These are phyloP conservation scores for Zaprionus vittiger DNA, from an alignment of 1,140 invertebrate species.

Conservation along the genomic window DNA sequence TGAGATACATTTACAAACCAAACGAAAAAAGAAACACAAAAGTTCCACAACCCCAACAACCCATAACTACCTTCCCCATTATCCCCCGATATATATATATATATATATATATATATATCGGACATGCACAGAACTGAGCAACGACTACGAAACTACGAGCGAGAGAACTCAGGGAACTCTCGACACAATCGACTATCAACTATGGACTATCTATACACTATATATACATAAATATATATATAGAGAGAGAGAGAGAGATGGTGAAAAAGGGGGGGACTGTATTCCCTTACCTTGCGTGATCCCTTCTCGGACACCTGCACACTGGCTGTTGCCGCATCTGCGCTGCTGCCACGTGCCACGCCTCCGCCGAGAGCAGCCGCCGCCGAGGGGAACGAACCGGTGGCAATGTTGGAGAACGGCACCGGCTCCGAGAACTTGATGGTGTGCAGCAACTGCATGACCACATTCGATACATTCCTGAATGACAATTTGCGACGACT, in stretches of 20 bases:
- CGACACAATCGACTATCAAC: conserved; percentile 8
- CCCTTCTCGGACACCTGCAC: conserved; percentile 76
- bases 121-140: conserved; percentile 62
- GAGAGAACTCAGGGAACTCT: conserved; percentile 16
- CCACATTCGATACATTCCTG: conserved; percentile 96
- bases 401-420: conserved; percentile 95
- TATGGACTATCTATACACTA: conserved; percentile 9
- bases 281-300: conserved; percentile 76
- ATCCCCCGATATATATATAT: not conserved
- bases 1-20: conserved; percentile 21
- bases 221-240: not conserved
- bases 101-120: conserved; percentile 22
- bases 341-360: conserved; percentile 54
- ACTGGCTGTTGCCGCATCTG: conserved; percentile 56
- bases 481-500: conserved; percentile 93
- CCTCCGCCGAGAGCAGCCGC: conserved; percentile 63
- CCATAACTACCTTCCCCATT: not conserved
- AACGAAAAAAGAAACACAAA: conserved; percentile 30
- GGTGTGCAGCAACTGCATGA: conserved; percentile 94
- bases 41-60: conserved; percentile 7
- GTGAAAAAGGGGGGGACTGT: not conserved
- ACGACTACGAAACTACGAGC: conserved; percentile 32
- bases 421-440: conserved; percentile 97
- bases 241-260: not conserved
- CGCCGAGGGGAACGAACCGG: conserved; percentile 84